A percentile compares a stretch with the other conserved stretches of the same genome.
Conservation (phyloP, 2,888 invertebrate genomes). For the Tupiocoris notatus region DNA sequence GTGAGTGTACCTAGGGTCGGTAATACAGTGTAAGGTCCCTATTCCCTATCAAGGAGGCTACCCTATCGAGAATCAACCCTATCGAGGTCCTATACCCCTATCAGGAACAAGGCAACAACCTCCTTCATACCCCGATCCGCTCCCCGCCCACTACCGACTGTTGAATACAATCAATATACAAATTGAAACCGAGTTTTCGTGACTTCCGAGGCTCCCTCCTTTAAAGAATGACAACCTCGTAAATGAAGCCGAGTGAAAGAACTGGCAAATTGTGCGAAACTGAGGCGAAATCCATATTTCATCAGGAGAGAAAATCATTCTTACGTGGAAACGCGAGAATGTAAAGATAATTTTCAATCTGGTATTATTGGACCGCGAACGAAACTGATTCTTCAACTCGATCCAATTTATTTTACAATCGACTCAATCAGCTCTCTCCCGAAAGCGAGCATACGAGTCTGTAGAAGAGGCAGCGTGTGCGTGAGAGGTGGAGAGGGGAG, state of each 20-base stretch:
- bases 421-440: conserved; percentile 15
- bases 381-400: background rate
- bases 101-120: background rate
- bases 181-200: conserved; percentile 2
- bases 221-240: background rate
- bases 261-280: background rate
- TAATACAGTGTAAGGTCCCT: background rate
- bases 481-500: background rate
- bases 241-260: background rate
- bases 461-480: background rate
- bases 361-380: background rate
- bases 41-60: background rate
- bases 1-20: background rate
- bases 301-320: background rate
- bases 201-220: background rate
- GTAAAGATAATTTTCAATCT: background rate
- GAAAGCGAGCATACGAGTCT: background rate
- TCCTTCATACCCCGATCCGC: conserved; percentile 2
- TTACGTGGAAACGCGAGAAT: background rate
- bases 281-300: background rate
- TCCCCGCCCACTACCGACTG: conserved; percentile 15
- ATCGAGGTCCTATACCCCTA: background rate
- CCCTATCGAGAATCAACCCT: background rate
- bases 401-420: conserved; percentile 17
- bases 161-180: conserved; percentile 26